Evolutionary conservation across 2,113 vertebrate genomes (phyloP), one percentile per base, ranked within the genome.

Genomic region (Trematocara variabile): DNA sequence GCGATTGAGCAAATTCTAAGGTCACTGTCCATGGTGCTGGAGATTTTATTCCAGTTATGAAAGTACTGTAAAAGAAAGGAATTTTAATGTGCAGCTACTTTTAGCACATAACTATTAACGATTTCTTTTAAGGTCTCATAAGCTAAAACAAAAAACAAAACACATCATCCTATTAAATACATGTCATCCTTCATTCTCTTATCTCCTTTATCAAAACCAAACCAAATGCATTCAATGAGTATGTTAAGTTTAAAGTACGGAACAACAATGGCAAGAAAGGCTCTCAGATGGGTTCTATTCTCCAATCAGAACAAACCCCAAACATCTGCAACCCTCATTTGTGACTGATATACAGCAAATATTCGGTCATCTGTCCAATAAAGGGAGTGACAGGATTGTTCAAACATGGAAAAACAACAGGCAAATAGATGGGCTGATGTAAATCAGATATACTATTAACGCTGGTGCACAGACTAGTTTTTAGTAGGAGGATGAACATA

Each of bases 11-110:
- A 75, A 8, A 54, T 30, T 34, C 52, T 46, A 16, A 73, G 60
- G 65, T 28, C 75, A 63, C 63, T 89, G 85, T 89, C 77, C 77
- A 87, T 85, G 80, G 85, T 87, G 56, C 85, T 89, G 28, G 82
- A 85, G 18, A 73, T 54, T 13, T 53, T n/a, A 56, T 33, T 9
- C 8, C 28, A 25, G 37, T 22, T 33, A 5, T 5, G 1, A 10
- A 53, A 44, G 22, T 2, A 28, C 14, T 78, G 7, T 56, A 28
- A 25, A 82, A n/a, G 60, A 55, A 6, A 46, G 13, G 8, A 48
- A 73, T 73, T 48, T 34, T 44, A 82, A 13, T 18, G 5, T 75
- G 41, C 13, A 52, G 52, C 34, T 53, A 18, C 33, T 28, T 12
- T 34, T 52, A 12, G 20, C 7, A 46, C 14, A 18, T 46, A 44